phyloP scores from a whole-genome alignment of 2,113 vertebrate species.

The Cyanocitta stelleri region DNA sequence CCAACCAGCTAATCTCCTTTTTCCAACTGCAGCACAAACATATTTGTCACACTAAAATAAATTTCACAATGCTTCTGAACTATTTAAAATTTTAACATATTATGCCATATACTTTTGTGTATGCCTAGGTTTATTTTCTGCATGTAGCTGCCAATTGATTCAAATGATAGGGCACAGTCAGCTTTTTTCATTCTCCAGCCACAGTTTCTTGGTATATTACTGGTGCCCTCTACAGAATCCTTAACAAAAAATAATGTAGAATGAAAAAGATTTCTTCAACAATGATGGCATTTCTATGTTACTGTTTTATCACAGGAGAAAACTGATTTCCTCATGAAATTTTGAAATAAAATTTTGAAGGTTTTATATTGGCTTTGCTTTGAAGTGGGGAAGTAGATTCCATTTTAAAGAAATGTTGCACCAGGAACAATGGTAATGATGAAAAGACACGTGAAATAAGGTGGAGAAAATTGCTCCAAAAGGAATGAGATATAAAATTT shows the following conservation, averaged over 20 bases:
- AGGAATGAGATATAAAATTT: not conserved
- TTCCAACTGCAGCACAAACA: not conserved
- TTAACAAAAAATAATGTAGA: not conserved
- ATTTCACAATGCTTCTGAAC: not conserved
- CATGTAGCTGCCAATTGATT: not conserved
- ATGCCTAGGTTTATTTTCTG: not conserved
- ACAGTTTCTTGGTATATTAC: not conserved
- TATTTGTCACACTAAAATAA: not conserved
- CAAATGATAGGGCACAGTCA: not conserved
- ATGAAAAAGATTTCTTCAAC: not conserved
- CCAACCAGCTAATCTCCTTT: not conserved
- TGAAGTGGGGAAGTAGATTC: not conserved
- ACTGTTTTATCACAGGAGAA: not conserved
- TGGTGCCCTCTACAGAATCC: constrained; percentile 2
- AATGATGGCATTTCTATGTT: not conserved
- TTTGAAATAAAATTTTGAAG: not conserved
- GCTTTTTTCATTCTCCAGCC: not conserved
- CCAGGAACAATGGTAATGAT: not conserved
- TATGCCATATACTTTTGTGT: not conserved
- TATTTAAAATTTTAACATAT: not conserved
- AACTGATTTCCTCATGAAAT: not conserved
- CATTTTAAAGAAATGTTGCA: not conserved
- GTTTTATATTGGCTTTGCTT: not conserved
- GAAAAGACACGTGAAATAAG: not conserved
- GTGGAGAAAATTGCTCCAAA: not conserved